A percentile compares a stretch with the other conserved stretches of the same genome.
phyloP scores from a whole-genome alignment of 92 coral and sea anemone genomes.

The Metridium senile region DNA sequence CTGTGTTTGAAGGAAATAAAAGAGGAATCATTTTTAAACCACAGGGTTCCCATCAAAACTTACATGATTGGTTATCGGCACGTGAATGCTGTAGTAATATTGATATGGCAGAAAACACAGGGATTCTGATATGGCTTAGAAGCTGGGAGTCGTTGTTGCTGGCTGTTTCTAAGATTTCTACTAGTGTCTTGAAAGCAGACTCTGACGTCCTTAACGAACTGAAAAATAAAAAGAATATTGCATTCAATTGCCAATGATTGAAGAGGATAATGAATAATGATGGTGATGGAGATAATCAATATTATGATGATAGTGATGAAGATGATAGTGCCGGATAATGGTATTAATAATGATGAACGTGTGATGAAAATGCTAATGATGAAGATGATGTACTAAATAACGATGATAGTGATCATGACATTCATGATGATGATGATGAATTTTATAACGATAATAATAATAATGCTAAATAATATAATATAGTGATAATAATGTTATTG shows the following conservation, averaged over 20 bases:
- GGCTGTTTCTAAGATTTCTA: conserved; percentile 80
- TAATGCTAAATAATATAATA: neutral
- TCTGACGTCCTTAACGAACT: conserved; percentile 64
- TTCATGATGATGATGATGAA: neutral
- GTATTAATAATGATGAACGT: neutral
- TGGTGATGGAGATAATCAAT: neutral
- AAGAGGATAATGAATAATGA: no score
- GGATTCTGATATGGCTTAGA: conserved; percentile 74
- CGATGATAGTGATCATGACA: neutral
- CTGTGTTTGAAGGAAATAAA: neutral
- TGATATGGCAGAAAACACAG: conserved; percentile 85
- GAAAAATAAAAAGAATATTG: conserved; percentile 4
- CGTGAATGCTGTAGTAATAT: conserved; percentile 86
- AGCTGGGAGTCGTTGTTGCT: conserved; percentile 77
- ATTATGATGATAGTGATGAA: neutral
- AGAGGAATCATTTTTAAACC: no score
- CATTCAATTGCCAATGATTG: neutral
- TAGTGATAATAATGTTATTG: neutral
- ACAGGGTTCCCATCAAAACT: no score
- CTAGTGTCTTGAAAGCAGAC: conserved; percentile 61
- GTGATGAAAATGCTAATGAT: neutral
- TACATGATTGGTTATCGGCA: conserved; percentile 67
- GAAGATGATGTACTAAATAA: neutral
- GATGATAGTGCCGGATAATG: no score
- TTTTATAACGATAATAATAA: neutral